These are phyloP conservation scores for Pseudolaguvia tuberculata DNA, from an alignment of 2,113 vertebrate genomes.

Conservation along the genomic window DNA sequence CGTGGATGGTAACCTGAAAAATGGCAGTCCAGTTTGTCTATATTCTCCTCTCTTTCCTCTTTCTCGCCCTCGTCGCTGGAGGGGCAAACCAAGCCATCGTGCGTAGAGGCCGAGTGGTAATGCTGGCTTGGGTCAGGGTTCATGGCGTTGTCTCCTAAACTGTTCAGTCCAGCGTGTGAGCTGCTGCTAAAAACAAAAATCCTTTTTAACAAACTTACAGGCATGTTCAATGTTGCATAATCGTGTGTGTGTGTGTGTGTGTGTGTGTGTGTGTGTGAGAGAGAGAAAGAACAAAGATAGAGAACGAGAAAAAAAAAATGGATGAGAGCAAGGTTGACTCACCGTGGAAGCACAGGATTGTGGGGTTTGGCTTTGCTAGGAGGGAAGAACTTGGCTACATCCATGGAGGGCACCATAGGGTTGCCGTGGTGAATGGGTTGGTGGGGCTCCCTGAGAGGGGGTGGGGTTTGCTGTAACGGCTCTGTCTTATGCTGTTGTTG, in stretches of 20 bases:
- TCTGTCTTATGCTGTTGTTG: conserved; percentile 81
- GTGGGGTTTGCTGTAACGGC: conserved; percentile 79
- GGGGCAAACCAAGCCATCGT: conserved; percentile 80
- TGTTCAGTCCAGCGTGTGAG: conserved; percentile 75
- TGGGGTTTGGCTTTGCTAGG: conserved; percentile 90
- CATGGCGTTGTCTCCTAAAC: conserved; percentile 74
- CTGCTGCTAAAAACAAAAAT: conserved; percentile 64
- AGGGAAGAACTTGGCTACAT: conserved; percentile 84
- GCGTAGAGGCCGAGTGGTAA: conserved; percentile 67
- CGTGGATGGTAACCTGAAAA: conserved; percentile 98
- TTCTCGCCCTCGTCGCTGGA: conserved; percentile 98
- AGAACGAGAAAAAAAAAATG: neutral
- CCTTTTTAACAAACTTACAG: neutral
- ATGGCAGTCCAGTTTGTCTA: conserved; percentile 97
- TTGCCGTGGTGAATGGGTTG: conserved; percentile 81
- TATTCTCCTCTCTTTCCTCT: conserved; percentile 88
- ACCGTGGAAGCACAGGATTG: conserved; percentile 96
- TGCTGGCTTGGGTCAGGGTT: conserved; percentile 81
- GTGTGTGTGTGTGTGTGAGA: neutral
- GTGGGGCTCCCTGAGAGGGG: conserved; percentile 97
- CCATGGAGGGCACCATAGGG: conserved; percentile 65
- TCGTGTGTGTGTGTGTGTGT: neutral
- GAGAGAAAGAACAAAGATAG: neutral
- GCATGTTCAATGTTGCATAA: neutral
- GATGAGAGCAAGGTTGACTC: conserved; percentile 50